phyloP scores from a whole-genome alignment of 2,888 invertebrate genomes.

The Drosophila paranaensis region DNA sequence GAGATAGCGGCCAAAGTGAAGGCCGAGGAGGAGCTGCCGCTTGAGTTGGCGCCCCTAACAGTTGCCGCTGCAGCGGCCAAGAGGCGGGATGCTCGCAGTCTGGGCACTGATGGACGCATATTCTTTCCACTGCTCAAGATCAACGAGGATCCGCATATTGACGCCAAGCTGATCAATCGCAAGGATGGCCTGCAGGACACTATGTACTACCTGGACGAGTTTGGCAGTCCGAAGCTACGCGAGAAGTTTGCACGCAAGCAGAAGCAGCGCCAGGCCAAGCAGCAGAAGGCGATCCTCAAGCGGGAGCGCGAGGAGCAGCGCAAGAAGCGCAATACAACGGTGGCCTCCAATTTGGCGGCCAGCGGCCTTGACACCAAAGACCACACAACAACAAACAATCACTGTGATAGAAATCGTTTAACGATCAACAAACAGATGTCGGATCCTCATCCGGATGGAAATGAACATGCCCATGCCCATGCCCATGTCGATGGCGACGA shows the following conservation, averaged over 20 bases:
- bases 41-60: constrained; percentile 46
- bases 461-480: not conserved
- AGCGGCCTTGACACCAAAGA: constrained; percentile 59
- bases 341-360: constrained; percentile 67
- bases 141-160: constrained; percentile 81
- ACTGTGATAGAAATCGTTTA: constrained; percentile 66
- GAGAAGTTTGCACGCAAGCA: constrained; percentile 83
- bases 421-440: constrained; percentile 54
- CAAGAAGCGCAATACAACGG: constrained; percentile 72
- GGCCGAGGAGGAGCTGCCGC: constrained; percentile 48
- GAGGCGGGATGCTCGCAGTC: constrained; percentile 46
- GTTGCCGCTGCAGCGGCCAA: constrained; percentile 57
- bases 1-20: constrained; percentile 29
- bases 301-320: constrained; percentile 71
- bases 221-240: constrained; percentile 84
- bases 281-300: constrained; percentile 75
- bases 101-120: constrained; percentile 80
- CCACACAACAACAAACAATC: constrained; percentile 23
- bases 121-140: constrained; percentile 82
- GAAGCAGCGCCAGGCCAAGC: constrained; percentile 78
- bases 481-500: constrained; percentile 14
- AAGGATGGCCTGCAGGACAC: constrained; percentile 84
- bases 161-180: constrained; percentile 84
- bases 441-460: constrained; percentile 23
- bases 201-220: constrained; percentile 85